Base-by-base conservation (phyloP, 2,888 invertebrate species). In the Listrodromus nycthemerus region DNA sequence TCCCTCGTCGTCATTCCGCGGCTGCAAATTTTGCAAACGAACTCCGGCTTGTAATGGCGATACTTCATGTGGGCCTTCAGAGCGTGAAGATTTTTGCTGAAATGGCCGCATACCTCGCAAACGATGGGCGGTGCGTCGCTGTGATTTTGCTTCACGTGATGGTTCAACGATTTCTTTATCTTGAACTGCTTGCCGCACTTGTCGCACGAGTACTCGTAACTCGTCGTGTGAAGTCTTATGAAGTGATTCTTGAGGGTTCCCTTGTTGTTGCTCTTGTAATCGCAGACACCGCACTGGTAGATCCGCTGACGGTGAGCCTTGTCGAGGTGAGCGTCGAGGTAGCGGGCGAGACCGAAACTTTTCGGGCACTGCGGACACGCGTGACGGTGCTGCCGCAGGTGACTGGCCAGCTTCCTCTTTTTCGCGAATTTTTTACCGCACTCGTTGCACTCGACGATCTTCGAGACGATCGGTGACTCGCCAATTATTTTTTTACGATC, bases 31-130 rank as follows among this genome's bases (percentile, higher is more conserved):
- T 80, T 76, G 41, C 91, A 91, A 1, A 86, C 81, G 30, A 89
- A 90, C 33, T 88, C 86, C 0, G 89, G 88, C 48, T 90, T 91
- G 48, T 89, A 90, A 61, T 90, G 91, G 0, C 87, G 85, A 70
- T 90, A 90, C 71, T 89, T 90, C 88, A 89, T 88, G 76, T 91
- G 91, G 0, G 89, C 91, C 50, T 91, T 90, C 5, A 91, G 80
- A 0, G 90, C 91, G 30, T 89, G 88, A 0, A 90, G 85, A 16
- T 90, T 91, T 50, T 88, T 89, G 80, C 89, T 89, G 58, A 88
- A 88, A 50, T 90, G 89, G 1, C 91, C 90, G 70, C 90, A 91
- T 0, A 91, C 89, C 69, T 90, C 90, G 79, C 91, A 91, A 0
- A 91, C 90, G 33, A 89, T 90, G 0, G 89, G 88, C 13, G 90